Evolutionary conservation across 1,140 invertebrate species (phyloP).

Genomic region (Latrodectus geometricus): DNA sequence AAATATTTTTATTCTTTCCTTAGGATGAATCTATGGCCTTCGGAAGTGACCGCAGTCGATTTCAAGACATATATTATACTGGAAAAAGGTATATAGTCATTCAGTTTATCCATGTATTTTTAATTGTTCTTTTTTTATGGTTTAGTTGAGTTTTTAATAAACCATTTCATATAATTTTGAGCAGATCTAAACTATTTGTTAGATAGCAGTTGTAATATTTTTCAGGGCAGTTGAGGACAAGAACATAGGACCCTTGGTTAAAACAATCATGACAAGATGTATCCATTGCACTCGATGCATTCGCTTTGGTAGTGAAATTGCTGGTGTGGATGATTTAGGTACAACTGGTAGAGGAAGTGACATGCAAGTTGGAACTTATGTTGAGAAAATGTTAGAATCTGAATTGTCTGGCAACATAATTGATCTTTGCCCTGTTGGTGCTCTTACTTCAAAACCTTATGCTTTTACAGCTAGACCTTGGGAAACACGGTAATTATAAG

Average conservation of each 20-base stretch:
- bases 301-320: constrained; percentile 95
- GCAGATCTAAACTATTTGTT: too few species aligned
- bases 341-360: constrained; percentile 95
- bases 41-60: constrained; percentile 94
- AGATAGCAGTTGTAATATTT: constrained; percentile 54
- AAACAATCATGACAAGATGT: constrained; percentile 99
- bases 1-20: not conserved
- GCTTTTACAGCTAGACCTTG: constrained; percentile 90
- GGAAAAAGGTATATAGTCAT: constrained; percentile 85
- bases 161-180: too few species aligned
- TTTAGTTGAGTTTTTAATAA: too few species aligned
- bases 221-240: constrained; percentile 97
- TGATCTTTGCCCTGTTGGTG: constrained; percentile 98
- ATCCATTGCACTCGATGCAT: constrained; percentile 99
- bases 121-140: too few species aligned
- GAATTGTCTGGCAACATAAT: constrained; percentile 99
- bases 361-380: constrained; percentile 99
- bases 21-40: constrained; percentile 99
- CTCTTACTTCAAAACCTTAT: constrained; percentile 97
- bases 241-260: constrained; percentile 97
- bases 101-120: too few species aligned
- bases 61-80: constrained; percentile 91
- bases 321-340: constrained; percentile 97
- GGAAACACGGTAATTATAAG: constrained; percentile 76
- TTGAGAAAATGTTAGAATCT: constrained; percentile 97